Conservation (phyloP, 2,113 vertebrate genomes). For the Hippocampus comes region DNA sequence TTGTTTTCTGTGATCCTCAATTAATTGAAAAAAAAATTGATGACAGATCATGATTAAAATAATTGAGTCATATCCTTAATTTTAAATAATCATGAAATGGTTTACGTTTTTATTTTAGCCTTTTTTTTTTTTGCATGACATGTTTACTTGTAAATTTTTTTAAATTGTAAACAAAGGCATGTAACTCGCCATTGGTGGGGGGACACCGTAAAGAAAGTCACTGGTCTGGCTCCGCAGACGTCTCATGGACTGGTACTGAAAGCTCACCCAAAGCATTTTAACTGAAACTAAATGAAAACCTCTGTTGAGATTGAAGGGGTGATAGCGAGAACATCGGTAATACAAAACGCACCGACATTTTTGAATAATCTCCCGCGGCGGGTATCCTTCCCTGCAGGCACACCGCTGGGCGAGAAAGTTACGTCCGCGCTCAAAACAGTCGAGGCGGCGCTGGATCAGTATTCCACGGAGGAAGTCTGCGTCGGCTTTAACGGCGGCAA, state of each 20-base stretch:
- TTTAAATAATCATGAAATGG: no score
- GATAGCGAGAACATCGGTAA: slow-evolving; percentile 5
- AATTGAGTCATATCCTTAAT: no score
- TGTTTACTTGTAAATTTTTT: no score
- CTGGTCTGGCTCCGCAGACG: no score
- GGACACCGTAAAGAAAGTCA: neutral
- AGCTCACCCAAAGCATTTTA: neutral
- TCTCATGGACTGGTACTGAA: neutral
- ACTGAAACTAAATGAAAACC: neutral
- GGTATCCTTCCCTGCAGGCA: slow-evolving; percentile 66
- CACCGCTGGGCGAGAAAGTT: slow-evolving; percentile 82
- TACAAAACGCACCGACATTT: slow-evolving; percentile 12
- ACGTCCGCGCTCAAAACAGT: slow-evolving; percentile 78
- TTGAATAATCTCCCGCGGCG: slow-evolving; percentile 7
- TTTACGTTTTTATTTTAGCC: neutral
- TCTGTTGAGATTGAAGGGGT: neutral
- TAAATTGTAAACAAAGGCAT: neutral
- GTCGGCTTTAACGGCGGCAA: slow-evolving; percentile 97
- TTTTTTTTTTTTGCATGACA: neutral
- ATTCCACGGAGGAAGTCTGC: slow-evolving; percentile 79
- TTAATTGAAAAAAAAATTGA: no score
- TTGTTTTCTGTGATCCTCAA: no score
- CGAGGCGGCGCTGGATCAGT: slow-evolving; percentile 80
- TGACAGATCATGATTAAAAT: no score
- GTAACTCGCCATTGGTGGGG: neutral